Conservation (phyloP, 92 coral and sea anemone species). For the Bergia puertoricense region DNA sequence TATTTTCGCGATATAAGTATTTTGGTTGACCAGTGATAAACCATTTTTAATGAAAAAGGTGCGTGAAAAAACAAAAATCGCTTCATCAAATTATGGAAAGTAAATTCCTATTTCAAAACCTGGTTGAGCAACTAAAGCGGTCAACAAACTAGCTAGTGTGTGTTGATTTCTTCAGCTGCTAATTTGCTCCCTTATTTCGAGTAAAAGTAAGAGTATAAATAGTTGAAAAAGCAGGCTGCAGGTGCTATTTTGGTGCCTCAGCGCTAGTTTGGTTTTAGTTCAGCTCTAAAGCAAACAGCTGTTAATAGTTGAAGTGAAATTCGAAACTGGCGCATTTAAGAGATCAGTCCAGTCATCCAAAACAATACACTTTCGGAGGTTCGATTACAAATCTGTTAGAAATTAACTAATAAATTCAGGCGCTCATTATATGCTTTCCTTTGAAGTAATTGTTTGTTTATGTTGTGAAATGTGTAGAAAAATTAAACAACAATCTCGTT, state of each 20-base stretch:
- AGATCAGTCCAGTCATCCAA: neutral
- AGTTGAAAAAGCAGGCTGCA: too few species aligned
- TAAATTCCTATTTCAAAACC: neutral
- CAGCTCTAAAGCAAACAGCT: neutral
- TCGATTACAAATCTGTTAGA: neutral
- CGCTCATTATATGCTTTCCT: neutral
- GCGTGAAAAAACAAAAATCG: too few species aligned
- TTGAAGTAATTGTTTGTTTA: neutral
- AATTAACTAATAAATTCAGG: neutral
- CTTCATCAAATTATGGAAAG: too few species aligned
- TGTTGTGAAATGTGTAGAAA: neutral
- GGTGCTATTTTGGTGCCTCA: neutral
- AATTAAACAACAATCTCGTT: neutral
- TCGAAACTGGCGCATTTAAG: neutral
- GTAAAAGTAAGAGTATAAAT: too few species aligned
- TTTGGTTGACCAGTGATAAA: neutral
- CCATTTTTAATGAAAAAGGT: neutral
- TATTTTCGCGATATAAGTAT: conserved; percentile 12
- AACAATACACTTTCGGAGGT: neutral
- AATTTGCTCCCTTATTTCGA: neutral
- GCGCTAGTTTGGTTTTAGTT: neutral
- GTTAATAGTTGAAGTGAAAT: neutral
- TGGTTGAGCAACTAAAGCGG: neutral
- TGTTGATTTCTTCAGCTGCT: neutral
- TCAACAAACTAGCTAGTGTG: neutral